Evolutionary conservation across 2,888 invertebrate genomes (phyloP).

Genomic region (Lamellibrachia columna): DNA sequence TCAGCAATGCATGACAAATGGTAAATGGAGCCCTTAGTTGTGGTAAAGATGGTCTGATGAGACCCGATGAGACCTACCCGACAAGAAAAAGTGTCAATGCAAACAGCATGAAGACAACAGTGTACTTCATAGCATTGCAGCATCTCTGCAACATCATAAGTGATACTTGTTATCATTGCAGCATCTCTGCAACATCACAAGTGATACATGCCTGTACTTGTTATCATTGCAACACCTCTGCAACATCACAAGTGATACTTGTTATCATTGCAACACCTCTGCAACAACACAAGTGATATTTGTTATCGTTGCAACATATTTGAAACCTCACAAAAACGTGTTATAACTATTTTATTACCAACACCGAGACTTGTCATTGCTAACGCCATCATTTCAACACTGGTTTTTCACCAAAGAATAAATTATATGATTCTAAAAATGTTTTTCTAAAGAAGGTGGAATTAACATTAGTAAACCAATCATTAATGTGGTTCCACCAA

Average conservation of each 20-base stretch:
- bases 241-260: constrained; percentile 45
- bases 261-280: constrained; percentile 62
- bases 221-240: too few species aligned
- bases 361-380: background rate
- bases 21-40: too few species aligned
- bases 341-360: background rate
- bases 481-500: too few species aligned
- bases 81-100: constrained; percentile 41
- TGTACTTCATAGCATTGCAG: constrained; percentile 62
- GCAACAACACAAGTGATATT: constrained; percentile 26
- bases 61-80: constrained; percentile 31
- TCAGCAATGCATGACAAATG: too few species aligned
- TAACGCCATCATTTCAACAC: background rate
- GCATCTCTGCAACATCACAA: background rate
- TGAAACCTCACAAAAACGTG: background rate
- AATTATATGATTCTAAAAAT: too few species aligned
- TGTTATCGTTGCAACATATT: background rate
- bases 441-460: too few species aligned
- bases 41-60: too few species aligned
- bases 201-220: background rate
- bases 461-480: too few species aligned
- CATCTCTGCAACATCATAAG: constrained; percentile 50
- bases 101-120: constrained; percentile 60
- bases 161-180: background rate
- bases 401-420: background rate